Conservation (phyloP, 1,140 invertebrate genomes). For the Danaus plexippus region DNA sequence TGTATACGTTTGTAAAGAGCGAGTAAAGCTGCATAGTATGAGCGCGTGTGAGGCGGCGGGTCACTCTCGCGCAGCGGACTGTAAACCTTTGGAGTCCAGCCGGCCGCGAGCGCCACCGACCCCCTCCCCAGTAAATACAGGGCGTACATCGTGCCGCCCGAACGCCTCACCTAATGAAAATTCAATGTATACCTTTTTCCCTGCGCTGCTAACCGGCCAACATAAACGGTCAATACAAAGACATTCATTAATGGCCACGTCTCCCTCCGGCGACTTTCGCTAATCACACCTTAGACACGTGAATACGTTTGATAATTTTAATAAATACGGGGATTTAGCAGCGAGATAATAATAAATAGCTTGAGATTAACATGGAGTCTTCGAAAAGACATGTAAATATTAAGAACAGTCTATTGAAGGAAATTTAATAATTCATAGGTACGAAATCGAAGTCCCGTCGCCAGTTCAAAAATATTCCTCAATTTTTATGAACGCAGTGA, state of each 20-base stretch:
- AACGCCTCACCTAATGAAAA: slow-evolving; percentile 68
- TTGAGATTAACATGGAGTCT: too few species aligned
- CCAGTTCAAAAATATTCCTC: too few species aligned
- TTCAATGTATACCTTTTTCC: slow-evolving; percentile 51
- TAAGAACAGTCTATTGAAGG: too few species aligned
- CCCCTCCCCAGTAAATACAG: slow-evolving; percentile 45
- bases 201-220: slow-evolving; percentile 36
- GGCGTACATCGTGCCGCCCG: slow-evolving; percentile 59
- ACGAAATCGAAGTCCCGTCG: too few species aligned
- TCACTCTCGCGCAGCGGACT: slow-evolving; percentile 29
- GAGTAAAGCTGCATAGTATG: slow-evolving; percentile 47
- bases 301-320: too few species aligned
- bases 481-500: too few species aligned
- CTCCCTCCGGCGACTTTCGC: background rate
- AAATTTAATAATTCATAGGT: too few species aligned
- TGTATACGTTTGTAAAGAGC: slow-evolving; percentile 22
- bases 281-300: slow-evolving; percentile 17
- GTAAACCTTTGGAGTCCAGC: background rate
- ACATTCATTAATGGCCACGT: slow-evolving; percentile 26
- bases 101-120: slow-evolving; percentile 8
- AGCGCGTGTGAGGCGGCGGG: slow-evolving; percentile 56
- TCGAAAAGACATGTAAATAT: too few species aligned
- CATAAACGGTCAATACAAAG: slow-evolving; percentile 44
- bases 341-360: too few species aligned
- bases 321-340: too few species aligned